A percentile compares a stretch with the other conserved stretches of the same genome.
Evolutionary conservation across 2,113 vertebrate species (phyloP).

Genomic region (Thinocorus orbignyianus): DNA sequence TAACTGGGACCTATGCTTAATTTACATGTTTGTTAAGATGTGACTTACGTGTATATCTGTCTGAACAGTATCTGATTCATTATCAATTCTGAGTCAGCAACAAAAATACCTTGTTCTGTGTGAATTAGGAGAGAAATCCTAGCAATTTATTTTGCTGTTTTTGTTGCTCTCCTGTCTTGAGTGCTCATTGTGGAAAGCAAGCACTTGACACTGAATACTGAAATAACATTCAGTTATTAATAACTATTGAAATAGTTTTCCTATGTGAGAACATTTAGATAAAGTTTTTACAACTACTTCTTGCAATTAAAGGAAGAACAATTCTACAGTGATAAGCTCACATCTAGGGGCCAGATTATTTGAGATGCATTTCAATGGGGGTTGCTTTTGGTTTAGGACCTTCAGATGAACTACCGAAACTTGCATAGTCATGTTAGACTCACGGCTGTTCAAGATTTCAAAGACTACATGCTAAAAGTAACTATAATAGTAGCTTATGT

Average conservation of each 20-base stretch:
- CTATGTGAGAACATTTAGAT: background rate
- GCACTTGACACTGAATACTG: background rate
- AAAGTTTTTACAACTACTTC: background rate
- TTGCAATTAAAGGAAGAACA: background rate
- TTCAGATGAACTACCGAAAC: background rate
- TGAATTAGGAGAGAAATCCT: background rate
- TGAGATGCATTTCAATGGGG: background rate
- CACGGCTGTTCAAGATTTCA: background rate
- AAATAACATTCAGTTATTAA: background rate
- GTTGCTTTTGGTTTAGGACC: background rate
- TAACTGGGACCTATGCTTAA: background rate
- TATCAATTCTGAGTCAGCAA: background rate
- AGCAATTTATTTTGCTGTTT: background rate
- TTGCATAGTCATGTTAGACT: background rate
- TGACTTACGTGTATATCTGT: background rate
- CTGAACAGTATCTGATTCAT: background rate
- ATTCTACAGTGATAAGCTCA: background rate
- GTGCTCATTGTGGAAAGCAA: background rate
- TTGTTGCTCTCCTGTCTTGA: background rate
- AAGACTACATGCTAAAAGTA: background rate
- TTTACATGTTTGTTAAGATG: background rate
- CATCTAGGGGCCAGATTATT: background rate
- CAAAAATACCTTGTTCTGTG: background rate
- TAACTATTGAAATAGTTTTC: background rate
- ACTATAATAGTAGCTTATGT: background rate